A percentile compares a stretch with the other conserved stretches of the same genome.
Evolutionary conservation across 2,888 invertebrate genomes (phyloP).

Genomic region (Agrotis clavis): DNA sequence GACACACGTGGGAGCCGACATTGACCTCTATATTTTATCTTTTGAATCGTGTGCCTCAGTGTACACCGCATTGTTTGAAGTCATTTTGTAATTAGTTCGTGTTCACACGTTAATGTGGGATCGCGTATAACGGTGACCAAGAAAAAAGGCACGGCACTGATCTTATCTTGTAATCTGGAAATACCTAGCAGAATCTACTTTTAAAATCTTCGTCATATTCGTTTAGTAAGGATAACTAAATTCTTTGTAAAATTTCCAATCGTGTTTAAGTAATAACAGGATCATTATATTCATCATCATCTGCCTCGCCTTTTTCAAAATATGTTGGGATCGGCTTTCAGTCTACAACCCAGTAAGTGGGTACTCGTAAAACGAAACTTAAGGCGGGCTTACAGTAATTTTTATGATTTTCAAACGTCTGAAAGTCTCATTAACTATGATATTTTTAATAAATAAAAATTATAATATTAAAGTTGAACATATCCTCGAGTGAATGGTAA

Average conservation of each 20-base stretch:
- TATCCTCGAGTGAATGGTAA: too few species aligned
- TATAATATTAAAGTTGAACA: too few species aligned
- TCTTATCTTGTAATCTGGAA: background rate
- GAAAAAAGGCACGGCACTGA: slow-evolving; percentile 10
- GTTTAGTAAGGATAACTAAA: background rate
- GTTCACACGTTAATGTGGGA: slow-evolving; percentile 44
- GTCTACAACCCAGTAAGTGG: too few species aligned
- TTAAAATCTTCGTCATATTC: background rate
- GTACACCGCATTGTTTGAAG: slow-evolving; percentile 53
- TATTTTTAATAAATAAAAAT: too few species aligned
- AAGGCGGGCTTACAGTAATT: too few species aligned
- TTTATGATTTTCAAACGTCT: too few species aligned
- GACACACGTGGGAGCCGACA: slow-evolving; percentile 69
- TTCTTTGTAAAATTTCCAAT: background rate
- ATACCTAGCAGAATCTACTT: background rate
- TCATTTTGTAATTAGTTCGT: slow-evolving; percentile 40
- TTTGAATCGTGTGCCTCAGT: slow-evolving; percentile 46
- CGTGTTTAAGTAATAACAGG: background rate
- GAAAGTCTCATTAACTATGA: too few species aligned
- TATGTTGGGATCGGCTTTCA: too few species aligned
- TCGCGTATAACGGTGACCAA: slow-evolving; percentile 6
- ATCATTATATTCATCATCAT: too few species aligned
- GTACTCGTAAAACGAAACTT: too few species aligned
- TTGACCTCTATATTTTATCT: slow-evolving; percentile 72
- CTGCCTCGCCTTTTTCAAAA: too few species aligned